Evolutionary conservation across 1,140 invertebrate genomes (phyloP).

Genomic region (Scaptomyza graminum): DNA sequence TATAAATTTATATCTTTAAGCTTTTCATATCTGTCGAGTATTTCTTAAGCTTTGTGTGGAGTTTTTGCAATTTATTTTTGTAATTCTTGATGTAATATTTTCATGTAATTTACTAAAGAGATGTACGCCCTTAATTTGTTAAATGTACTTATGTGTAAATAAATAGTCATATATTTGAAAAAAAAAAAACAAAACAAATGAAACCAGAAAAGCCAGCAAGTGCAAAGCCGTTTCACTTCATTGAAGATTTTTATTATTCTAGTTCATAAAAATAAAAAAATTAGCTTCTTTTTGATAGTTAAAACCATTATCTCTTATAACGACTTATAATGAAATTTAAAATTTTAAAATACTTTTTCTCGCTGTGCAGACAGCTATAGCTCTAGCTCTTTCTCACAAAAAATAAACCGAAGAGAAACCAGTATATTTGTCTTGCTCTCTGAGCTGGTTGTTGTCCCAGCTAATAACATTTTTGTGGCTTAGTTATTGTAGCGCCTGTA

Average conservation of each 20-base stretch:
- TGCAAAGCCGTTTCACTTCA: not conserved
- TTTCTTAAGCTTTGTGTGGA: conserved; percentile 19
- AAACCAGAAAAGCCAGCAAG: not conserved
- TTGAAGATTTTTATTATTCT: not conserved
- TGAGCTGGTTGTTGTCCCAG: conserved; percentile 18
- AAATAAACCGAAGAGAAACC: not conserved
- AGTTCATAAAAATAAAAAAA: not conserved
- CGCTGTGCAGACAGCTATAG: conserved; percentile 2
- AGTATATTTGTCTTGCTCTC: not conserved
- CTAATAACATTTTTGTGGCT: not conserved
- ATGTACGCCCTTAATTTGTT: conserved; percentile 65
- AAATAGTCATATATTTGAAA: conserved; percentile 66
- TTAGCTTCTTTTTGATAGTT: not conserved
- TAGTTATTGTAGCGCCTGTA: not conserved
- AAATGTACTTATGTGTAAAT: conserved; percentile 73
- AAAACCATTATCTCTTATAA: too few species aligned
- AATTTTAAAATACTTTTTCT: not conserved
- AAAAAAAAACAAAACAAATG: conserved; percentile 2
- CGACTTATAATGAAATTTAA: too few species aligned
- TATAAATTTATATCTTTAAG: conserved; percentile 29
- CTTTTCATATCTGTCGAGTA: conserved; percentile 33
- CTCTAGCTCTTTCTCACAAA: conserved; percentile 10
- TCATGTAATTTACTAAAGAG: conserved; percentile 53
- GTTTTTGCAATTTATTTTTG: conserved; percentile 30
- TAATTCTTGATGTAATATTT: conserved; percentile 44